These are phyloP conservation scores for Phocoena sinus DNA, from an alignment of 2,113 vertebrate genomes.

Conservation along the genomic window DNA sequence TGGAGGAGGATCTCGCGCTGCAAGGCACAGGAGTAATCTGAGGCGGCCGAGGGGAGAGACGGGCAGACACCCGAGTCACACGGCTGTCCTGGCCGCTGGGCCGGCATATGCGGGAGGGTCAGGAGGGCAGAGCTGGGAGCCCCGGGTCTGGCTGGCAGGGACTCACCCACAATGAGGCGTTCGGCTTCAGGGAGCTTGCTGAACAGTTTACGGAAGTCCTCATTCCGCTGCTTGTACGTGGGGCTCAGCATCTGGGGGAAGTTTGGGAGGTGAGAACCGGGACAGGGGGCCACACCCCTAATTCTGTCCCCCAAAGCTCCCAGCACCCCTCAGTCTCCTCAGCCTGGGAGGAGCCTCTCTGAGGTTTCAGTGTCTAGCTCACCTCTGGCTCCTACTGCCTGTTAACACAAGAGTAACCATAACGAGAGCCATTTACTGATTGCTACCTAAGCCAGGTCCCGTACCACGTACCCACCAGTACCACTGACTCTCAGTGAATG, in stretches of 20 bases:
- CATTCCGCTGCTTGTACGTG: conserved; percentile 93
- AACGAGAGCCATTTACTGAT: not conserved
- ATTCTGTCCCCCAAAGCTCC: not conserved
- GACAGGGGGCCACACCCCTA: not conserved
- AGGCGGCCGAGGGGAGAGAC: not conserved
- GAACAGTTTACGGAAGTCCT: conserved; percentile 93
- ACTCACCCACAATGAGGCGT: conserved; percentile 92
- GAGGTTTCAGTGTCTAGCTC: not conserved
- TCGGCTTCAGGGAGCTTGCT: conserved; percentile 91
- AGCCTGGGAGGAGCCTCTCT: not conserved
- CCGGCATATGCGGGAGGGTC: not conserved
- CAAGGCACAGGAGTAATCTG: conserved; percentile 93
- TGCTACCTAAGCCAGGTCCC: not conserved
- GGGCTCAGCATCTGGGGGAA: conserved; percentile 88
- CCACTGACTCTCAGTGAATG: not conserved
- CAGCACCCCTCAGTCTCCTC: not conserved
- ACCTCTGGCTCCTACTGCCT: not conserved
- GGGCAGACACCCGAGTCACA: conserved; percentile 14
- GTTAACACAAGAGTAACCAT: rapidly evolving
- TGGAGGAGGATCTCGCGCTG: conserved; percentile 93
- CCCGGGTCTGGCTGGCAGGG: not conserved
- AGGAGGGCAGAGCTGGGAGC: not conserved
- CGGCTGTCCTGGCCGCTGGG: not conserved
- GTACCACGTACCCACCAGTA: not conserved
- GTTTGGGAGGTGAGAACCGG: not conserved